These are phyloP conservation scores for Samia ricini DNA, from an alignment of 1,140 invertebrate genomes.

Conservation along the genomic window DNA sequence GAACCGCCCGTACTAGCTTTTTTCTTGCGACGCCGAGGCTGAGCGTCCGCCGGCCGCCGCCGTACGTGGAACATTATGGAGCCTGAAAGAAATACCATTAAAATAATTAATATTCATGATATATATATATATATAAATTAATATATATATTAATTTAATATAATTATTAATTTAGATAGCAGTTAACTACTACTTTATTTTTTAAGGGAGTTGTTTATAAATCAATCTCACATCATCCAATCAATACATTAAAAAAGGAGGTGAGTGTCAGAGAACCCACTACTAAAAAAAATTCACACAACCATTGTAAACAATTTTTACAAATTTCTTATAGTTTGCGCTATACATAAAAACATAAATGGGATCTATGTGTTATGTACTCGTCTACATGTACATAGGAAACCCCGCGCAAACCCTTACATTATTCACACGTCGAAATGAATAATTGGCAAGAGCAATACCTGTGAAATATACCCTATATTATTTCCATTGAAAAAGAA, in stretches of 20 bases:
- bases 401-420: background rate
- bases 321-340: background rate
- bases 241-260: too few species aligned
- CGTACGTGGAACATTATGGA: slow-evolving; percentile 97
- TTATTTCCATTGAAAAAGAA: too few species aligned
- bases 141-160: too few species aligned
- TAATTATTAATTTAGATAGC: too few species aligned
- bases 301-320: too few species aligned
- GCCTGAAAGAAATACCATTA: slow-evolving; percentile 78
- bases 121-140: too few species aligned
- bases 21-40: slow-evolving; percentile 94
- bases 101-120: background rate
- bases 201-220: too few species aligned
- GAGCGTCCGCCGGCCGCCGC: slow-evolving; percentile 91
- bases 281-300: too few species aligned
- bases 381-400: background rate
- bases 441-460: background rate
- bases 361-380: background rate
- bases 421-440: background rate
- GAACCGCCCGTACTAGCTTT: slow-evolving; percentile 79
- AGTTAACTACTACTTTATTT: too few species aligned
- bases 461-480: background rate
- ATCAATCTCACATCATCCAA: too few species aligned
- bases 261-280: too few species aligned
- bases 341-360: too few species aligned